Percentiles rank a stretch among this genome's conserved stretches.
phyloP scores from a whole-genome alignment of 1,140 invertebrate species.

The Himalopsyche phryganea region DNA sequence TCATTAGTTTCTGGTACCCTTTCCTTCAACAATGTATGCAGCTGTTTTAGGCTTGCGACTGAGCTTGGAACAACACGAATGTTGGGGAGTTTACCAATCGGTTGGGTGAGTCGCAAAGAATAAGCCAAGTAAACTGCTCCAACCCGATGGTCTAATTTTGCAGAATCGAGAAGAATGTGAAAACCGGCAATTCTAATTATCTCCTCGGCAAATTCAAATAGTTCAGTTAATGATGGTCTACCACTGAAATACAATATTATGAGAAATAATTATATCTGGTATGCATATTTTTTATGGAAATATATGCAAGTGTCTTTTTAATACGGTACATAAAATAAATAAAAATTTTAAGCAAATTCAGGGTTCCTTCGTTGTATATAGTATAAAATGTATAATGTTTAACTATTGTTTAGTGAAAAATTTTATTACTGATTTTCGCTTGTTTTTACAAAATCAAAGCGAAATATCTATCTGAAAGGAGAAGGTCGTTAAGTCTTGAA shows the following conservation, averaged over 20 bases:
- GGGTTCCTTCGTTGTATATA: too few species aligned
- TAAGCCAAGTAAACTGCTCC: constrained; percentile 8
- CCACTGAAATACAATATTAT: constrained; percentile 10
- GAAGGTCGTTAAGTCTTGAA: too few species aligned
- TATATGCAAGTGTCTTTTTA: too few species aligned
- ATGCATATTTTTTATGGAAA: too few species aligned
- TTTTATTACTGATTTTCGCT: too few species aligned
- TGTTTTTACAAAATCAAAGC: too few species aligned
- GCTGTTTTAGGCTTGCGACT: not conserved
- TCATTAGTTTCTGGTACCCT: not conserved
- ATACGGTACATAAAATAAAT: too few species aligned
- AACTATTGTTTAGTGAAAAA: too few species aligned
- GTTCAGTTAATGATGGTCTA: constrained; percentile 5
- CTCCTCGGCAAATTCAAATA: constrained; percentile 14
- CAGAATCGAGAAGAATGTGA: not conserved
- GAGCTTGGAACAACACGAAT: not conserved
- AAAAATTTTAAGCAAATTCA: too few species aligned
- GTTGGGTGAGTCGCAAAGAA: not conserved
- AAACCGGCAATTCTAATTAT: constrained; percentile 1
- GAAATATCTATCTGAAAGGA: too few species aligned
- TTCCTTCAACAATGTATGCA: not conserved
- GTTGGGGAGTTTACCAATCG: not conserved
- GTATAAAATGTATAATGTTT: too few species aligned
- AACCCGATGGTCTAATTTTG: not conserved
- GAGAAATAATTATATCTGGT: too few species aligned